Evolutionary conservation across 2,113 vertebrate species (phyloP).

Genomic region (Pangasianodon hypophthalmus): DNA sequence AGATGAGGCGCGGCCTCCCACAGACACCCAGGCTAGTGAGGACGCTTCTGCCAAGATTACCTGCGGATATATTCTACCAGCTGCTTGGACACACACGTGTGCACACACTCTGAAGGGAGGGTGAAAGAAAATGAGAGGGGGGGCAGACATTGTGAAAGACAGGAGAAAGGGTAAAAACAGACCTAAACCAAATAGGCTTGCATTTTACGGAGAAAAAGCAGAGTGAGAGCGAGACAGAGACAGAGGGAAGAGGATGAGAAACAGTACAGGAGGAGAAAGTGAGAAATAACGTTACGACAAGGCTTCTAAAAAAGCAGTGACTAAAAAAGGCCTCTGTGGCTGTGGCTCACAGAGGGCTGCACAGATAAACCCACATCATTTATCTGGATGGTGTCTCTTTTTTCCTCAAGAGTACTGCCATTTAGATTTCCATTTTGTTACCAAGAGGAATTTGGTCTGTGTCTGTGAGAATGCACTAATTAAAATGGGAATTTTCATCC

Average conservation of each 20-base stretch:
- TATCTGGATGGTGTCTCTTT: conserved; percentile 68
- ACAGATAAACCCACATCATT: conserved; percentile 74
- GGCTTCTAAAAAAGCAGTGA: conserved; percentile 67
- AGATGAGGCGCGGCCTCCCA: conserved; percentile 79
- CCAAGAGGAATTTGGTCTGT: conserved; percentile 35
- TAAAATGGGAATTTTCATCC: conserved; percentile 64
- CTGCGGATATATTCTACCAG: conserved; percentile 63
- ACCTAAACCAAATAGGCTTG: conserved; percentile 77
- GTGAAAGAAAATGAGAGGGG: conserved; percentile 63
- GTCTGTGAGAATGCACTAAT: conserved; percentile 65
- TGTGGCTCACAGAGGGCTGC: conserved; percentile 71
- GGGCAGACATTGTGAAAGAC: conserved; percentile 65
- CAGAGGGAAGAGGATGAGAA: conserved; percentile 40
- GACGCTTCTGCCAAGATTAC: conserved; percentile 77
- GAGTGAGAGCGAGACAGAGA: conserved; percentile 60
- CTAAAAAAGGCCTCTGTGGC: conserved; percentile 73
- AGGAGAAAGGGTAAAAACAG: conserved; percentile 75
- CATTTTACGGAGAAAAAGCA: conserved; percentile 67
- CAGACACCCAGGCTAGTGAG: conserved; percentile 74
- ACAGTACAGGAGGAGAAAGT: conserved; percentile 54
- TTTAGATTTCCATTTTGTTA: conserved; percentile 36
- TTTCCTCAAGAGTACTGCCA: conserved; percentile 66
- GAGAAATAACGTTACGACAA: conserved; percentile 51
- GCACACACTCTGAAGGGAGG: conserved; percentile 51
- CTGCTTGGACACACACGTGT: conserved; percentile 44